Base-by-base conservation (phyloP, 2,113 vertebrate genomes). In the Guaruba guarouba region DNA sequence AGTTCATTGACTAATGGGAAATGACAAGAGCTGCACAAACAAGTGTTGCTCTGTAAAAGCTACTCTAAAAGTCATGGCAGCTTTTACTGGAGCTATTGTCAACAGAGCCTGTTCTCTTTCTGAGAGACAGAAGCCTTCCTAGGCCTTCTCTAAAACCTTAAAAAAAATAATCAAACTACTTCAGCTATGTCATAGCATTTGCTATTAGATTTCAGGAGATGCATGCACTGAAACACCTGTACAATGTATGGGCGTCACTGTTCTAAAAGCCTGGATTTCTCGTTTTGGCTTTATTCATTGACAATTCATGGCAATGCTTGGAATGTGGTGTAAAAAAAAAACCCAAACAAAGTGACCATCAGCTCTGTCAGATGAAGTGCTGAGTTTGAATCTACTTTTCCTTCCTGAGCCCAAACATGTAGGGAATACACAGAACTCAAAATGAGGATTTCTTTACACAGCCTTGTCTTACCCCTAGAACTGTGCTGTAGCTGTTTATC, bases 391-490 rank as follows among this genome's bases (percentile, higher is more conserved):
- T 61, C 33, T 87, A 4, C 24, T 63, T 6, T 63, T 78, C 33
- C 74, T 82, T 69, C 17, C 49, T 25, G 37, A 86, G 18, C 54
- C 66, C 33, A 28, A 44, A 5, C 48, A 25, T 1, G 2, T 4
- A 24, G 18, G 48, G 22, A 35, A 7, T 14, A 17, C 19, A 5
- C 0, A 29, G 25, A 24, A 4, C 41, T 33, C 7, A 3, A 46
- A 16, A 22, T 9, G n/a, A 79, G 28, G 37, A 14, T 49, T 67
- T 85, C 37, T 7, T 46, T 70, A 12, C 33, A 3, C 67, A 66
- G 57, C 46, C 46, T 29, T 61, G 37, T 35, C 27, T 31, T 39
- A 7, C 6, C 16, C 10, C 20, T 11, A 0, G 43, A 22, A 27
- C 44, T 1, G 0, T 3, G 46, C 17, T 44, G 63, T 7, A 44